Percentiles rank a stretch among this genome's conserved stretches.
These are phyloP conservation scores for Catamblyrhynchus diadema DNA, from an alignment of 2,797 vertebrate species.

Conservation along the genomic window DNA sequence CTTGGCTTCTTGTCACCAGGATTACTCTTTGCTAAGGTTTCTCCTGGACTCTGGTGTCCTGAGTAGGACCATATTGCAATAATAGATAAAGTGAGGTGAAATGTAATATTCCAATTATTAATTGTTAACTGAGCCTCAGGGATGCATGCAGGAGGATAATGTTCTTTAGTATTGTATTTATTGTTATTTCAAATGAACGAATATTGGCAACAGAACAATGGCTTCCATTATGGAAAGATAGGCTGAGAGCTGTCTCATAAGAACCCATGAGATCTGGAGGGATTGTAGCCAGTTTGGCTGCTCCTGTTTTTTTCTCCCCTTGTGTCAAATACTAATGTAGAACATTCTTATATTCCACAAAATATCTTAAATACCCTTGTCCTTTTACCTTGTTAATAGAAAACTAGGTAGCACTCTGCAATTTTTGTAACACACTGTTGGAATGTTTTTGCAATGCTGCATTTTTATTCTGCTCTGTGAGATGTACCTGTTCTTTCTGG, in stretches of 20 bases:
- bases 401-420: neutral
- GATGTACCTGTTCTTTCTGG: neutral
- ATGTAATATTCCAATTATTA: neutral
- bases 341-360: neutral
- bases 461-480: neutral
- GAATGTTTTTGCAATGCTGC: neutral
- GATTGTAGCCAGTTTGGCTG: neutral
- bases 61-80: neutral
- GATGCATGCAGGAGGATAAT: neutral
- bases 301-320: neutral
- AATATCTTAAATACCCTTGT: neutral
- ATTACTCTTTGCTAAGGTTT: neutral
- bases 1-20: neutral
- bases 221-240: constrained; percentile 15
- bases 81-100: neutral
- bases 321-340: neutral
- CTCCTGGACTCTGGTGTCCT: neutral
- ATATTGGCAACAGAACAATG: constrained; percentile 39
- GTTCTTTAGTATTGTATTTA: neutral
- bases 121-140: neutral
- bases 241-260: neutral
- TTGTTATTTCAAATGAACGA: constrained; percentile 39
- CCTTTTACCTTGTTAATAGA: neutral
- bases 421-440: neutral
- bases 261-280: neutral